Percentiles rank a stretch among this genome's conserved stretches.
These are phyloP conservation scores for Xylocampa areola DNA, from an alignment of 2,888 invertebrate genomes.

Conservation along the genomic window DNA sequence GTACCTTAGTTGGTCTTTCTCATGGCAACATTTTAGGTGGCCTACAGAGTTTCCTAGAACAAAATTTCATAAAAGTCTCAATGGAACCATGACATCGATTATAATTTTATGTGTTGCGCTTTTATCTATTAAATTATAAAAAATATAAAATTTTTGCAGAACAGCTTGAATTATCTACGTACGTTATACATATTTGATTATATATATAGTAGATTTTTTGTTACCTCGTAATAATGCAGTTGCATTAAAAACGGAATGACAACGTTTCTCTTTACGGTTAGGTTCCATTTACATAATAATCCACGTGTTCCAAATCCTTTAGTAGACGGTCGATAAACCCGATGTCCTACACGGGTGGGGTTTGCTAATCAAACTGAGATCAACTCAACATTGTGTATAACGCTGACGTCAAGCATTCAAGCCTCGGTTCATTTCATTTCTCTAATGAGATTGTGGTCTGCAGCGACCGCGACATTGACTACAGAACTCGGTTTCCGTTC, in stretches of 20 bases:
- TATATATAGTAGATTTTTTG: no score
- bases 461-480: constrained; percentile 46
- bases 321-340: constrained; percentile 54
- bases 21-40: no score
- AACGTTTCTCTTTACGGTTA: no score
- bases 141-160: no score
- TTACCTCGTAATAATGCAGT: no score
- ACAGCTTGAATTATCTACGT: no score
- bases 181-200: no score
- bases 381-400: constrained; percentile 41
- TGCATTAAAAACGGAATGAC: no score
- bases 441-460: constrained; percentile 41
- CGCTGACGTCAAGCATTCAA: constrained; percentile 39
- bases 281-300: no score
- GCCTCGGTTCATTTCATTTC: constrained; percentile 44
- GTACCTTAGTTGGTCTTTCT: no score
- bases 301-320: constrained; percentile 13
- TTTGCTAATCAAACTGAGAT: constrained; percentile 46
- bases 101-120: constrained; percentile 1
- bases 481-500: constrained; percentile 27
- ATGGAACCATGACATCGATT: constrained; percentile 4
- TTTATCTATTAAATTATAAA: neutral
- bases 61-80: neutral
- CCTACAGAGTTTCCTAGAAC: neutral
- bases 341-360: constrained; percentile 40